Conservation (phyloP, 2,888 invertebrate species). For the Ophion costatus region DNA sequence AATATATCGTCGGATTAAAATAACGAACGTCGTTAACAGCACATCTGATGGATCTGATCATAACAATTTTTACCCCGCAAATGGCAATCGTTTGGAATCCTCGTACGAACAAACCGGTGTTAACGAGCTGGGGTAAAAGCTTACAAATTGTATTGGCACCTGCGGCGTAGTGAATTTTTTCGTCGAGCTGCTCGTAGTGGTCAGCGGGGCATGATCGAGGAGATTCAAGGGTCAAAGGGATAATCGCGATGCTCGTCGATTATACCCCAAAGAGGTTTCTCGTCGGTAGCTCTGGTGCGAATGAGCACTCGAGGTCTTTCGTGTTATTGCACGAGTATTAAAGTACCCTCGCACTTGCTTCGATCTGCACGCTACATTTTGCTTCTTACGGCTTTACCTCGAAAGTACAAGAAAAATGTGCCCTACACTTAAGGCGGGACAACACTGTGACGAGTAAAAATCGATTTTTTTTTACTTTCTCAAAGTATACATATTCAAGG, state of each 20-base stretch:
- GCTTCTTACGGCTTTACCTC: conserved; percentile 26
- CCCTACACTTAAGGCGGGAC: not conserved
- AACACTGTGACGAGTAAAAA: too few species aligned
- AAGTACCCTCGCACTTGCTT: conserved; percentile 48
- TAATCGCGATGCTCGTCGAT: conserved; percentile 62
- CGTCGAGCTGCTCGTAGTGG: conserved; percentile 30
- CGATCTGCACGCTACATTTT: conserved; percentile 1
- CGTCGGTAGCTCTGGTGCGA: conserved; percentile 56
- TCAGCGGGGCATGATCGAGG: conserved; percentile 47
- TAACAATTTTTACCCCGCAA: not conserved
- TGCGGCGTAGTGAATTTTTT: conserved; percentile 44
- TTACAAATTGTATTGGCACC: conserved; percentile 51
- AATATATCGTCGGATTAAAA: not conserved
- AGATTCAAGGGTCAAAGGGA: conserved; percentile 62
- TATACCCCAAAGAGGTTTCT: conserved; percentile 51
- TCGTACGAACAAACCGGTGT: not conserved
- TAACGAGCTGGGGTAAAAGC: conserved; percentile 14
- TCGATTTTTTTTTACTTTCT: too few species aligned
- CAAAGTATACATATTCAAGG: too few species aligned
- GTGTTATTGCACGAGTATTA: conserved; percentile 42
- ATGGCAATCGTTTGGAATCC: conserved; percentile 12
- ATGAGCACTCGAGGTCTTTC: conserved; percentile 38
- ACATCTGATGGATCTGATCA: not conserved
- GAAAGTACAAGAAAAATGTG: not conserved
- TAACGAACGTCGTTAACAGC: conserved; percentile 5